A percentile compares a stretch with the other conserved stretches of the same genome.
phyloP scores from a whole-genome alignment of 1,140 invertebrate species.

The Drosophila tropicalis region DNA sequence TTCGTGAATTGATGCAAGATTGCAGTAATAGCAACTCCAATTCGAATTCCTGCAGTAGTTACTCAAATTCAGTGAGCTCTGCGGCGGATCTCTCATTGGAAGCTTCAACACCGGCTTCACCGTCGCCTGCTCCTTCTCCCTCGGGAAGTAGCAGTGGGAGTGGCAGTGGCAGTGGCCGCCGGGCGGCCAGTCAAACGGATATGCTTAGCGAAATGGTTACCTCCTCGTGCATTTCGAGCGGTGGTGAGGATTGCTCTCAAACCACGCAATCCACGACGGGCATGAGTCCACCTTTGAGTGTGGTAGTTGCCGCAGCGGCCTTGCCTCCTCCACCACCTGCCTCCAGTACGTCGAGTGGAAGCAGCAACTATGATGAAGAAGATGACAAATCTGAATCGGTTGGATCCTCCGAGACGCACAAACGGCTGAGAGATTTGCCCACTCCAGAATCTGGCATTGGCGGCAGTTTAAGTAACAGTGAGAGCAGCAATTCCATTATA shows the following conservation, averaged over 20 bases:
- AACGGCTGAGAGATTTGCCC: slow-evolving; percentile 60
- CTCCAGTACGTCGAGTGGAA: slow-evolving; percentile 45
- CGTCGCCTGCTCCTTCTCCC: slow-evolving; percentile 47
- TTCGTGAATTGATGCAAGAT: slow-evolving; percentile 49
- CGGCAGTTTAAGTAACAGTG: slow-evolving; percentile 77
- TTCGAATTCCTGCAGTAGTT: slow-evolving; percentile 69
- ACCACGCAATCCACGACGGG: slow-evolving; percentile 22
- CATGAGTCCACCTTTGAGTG: slow-evolving; percentile 24
- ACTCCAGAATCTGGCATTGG: slow-evolving; percentile 79
- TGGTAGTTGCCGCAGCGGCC: neutral
- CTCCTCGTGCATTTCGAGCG: slow-evolving; percentile 73
- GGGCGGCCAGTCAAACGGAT: slow-evolving; percentile 63
- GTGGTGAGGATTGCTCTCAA: slow-evolving; percentile 64
- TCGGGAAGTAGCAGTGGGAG: slow-evolving; percentile 39
- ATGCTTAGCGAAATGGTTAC: slow-evolving; percentile 79
- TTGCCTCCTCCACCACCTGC: slow-evolving; percentile 5
- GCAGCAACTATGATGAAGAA: slow-evolving; percentile 66
- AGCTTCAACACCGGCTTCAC: slow-evolving; percentile 69
- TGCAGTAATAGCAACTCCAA: slow-evolving; percentile 59
- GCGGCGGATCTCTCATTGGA: slow-evolving; percentile 77
- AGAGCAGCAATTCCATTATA: slow-evolving; percentile 72
- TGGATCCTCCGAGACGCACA: slow-evolving; percentile 65
- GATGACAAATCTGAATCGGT: slow-evolving; percentile 74
- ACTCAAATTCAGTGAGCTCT: slow-evolving; percentile 72
- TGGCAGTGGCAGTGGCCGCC: slow-evolving; percentile 32